Percentiles rank a stretch among this genome's conserved stretches.
These are phyloP conservation scores for Danionella dracula DNA, from an alignment of 2,797 vertebrate genomes.

Conservation along the genomic window DNA sequence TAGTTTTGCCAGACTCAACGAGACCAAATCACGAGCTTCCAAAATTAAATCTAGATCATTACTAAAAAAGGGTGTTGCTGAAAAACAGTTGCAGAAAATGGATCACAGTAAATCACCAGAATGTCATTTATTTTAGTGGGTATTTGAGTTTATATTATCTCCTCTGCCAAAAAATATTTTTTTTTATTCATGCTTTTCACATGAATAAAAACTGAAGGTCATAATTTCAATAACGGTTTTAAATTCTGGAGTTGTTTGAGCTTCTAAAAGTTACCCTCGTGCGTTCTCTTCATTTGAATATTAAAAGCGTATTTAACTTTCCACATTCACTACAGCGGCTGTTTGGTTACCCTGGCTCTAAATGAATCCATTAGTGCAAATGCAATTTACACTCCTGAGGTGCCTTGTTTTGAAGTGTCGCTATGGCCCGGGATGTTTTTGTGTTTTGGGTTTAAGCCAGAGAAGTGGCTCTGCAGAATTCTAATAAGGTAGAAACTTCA, in stretches of 20 bases:
- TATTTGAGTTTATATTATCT: neutral
- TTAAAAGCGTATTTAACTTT: neutral
- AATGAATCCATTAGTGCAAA: slow-evolving; percentile 27
- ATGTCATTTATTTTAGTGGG: too few relatives aligned
- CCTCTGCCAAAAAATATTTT: neutral
- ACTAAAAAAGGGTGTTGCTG: too few relatives aligned
- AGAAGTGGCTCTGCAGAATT: slow-evolving; percentile 13
- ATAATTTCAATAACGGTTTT: neutral
- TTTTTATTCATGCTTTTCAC: neutral
- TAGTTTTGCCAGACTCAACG: too few relatives aligned
- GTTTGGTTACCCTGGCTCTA: slow-evolving; percentile 2
- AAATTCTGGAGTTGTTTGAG: neutral
- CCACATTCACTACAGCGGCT: neutral
- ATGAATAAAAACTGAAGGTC: neutral
- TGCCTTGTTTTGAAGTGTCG: slow-evolving; percentile 22
- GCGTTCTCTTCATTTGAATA: neutral
- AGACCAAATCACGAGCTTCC: too few relatives aligned
- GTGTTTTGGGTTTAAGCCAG: slow-evolving; percentile 27
- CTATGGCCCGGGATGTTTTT: slow-evolving; percentile 24
- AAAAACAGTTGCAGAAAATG: too few relatives aligned
- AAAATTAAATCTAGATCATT: too few relatives aligned
- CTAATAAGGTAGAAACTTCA: slow-evolving; percentile 26
- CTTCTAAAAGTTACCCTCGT: neutral
- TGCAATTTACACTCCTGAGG: slow-evolving; percentile 21
- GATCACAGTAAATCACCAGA: too few relatives aligned